These are phyloP conservation scores for Sprattus sprattus DNA, from an alignment of 2,113 vertebrate genomes.

Conservation along the genomic window DNA sequence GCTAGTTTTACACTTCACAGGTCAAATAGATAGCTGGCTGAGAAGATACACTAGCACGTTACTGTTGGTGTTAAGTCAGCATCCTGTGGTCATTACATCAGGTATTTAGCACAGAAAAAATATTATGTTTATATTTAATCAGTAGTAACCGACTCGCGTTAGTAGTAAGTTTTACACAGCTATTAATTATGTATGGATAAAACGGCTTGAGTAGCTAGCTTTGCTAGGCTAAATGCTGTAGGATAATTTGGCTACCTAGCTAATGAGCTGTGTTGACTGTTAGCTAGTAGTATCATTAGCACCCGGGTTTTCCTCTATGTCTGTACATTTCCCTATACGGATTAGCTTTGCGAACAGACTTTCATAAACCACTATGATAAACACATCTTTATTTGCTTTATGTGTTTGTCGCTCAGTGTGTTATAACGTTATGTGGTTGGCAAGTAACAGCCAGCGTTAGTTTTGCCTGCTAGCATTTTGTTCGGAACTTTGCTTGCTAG, in stretches of 20 bases:
- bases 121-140: neutral
- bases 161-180: neutral
- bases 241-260: neutral
- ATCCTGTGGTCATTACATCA: neutral
- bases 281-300: neutral
- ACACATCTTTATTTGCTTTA: neutral
- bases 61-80: neutral
- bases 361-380: neutral
- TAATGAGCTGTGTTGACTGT: neutral
- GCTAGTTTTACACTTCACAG: conserved; percentile 22
- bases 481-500: neutral
- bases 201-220: neutral
- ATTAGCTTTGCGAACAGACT: neutral
- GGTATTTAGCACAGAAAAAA: neutral
- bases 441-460: neutral
- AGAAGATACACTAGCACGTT: conserved; percentile 12
- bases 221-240: neutral
- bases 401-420: neutral
- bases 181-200: neutral
- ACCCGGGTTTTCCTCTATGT: conserved; percentile 8
- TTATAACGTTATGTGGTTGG: neutral
- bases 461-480: neutral
- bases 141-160: neutral
- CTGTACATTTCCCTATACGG: neutral
- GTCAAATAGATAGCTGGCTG: conserved; percentile 26